phyloP scores from a whole-genome alignment of 2,797 vertebrate species.

The Poeciliopsis gracilis region DNA sequence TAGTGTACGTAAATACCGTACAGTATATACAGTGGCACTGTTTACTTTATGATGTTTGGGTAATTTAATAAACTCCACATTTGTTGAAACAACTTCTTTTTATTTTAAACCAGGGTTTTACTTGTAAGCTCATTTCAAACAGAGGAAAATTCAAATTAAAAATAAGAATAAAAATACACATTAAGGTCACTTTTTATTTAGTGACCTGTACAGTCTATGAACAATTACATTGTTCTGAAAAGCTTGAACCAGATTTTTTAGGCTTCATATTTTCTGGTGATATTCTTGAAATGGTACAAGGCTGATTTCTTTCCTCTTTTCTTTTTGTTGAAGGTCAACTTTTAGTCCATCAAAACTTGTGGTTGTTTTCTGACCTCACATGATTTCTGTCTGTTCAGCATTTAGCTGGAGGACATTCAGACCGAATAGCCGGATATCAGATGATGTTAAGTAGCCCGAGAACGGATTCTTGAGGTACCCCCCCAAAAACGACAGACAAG shows the following conservation, averaged over 20 bases:
- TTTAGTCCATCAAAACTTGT: too few species aligned
- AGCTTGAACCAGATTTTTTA: too few species aligned
- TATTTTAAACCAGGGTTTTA: neutral
- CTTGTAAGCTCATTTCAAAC: neutral
- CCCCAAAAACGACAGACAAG: constrained; percentile 46
- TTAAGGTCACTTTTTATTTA: too few species aligned
- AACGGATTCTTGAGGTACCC: neutral
- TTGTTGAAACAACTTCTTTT: constrained; percentile 65
- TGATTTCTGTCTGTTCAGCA: neutral
- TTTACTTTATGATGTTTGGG: constrained; percentile 76
- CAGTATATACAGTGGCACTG: constrained; percentile 66
- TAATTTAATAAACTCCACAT: constrained; percentile 81
- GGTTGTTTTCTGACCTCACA: neutral
- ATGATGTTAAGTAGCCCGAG: neutral
- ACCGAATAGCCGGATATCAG: neutral
- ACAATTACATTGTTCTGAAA: neutral
- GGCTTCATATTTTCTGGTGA: neutral
- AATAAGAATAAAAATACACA: neutral
- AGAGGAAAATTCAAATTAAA: neutral
- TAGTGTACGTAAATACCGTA: constrained; percentile 61
- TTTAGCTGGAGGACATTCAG: neutral
- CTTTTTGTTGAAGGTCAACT: neutral
- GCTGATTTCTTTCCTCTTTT: neutral
- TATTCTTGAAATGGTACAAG: neutral
- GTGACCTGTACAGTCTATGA: neutral